Evolutionary conservation across 64 coral and sea anemone species (phyloP).

Genomic region (Trachythela sp.): DNA sequence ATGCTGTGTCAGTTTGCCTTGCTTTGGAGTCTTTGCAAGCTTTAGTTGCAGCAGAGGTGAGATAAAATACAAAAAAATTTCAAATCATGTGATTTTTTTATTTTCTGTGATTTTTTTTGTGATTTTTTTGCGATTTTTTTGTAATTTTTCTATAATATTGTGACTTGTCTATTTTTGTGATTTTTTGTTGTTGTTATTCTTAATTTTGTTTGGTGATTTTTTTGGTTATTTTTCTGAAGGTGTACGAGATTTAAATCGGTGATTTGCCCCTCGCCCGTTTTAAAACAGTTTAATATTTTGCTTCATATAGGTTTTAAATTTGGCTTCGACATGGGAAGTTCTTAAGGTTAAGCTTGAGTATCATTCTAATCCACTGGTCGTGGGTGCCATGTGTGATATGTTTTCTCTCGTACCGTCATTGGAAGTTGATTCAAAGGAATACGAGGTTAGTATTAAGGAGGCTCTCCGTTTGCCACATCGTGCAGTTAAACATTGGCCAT

Average conservation of each 20-base stretch:
- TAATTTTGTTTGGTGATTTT: neutral
- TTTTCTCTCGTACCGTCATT: conserved; percentile 63
- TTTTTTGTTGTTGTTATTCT: neutral
- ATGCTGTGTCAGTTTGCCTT: conserved; percentile 45
- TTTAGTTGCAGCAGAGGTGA: conserved; percentile 78
- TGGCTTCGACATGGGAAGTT: conserved; percentile 79
- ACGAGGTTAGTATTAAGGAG: conserved; percentile 43
- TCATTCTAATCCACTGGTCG: conserved; percentile 61
- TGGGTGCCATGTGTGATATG: conserved; percentile 62
- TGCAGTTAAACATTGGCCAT: no score
- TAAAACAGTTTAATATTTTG: no score
- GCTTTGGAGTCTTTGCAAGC: conserved; percentile 59
- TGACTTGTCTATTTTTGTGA: neutral
- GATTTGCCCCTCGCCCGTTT: no score
- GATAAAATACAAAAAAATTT: no score
- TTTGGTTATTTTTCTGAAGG: no score
- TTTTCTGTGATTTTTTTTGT: no score
- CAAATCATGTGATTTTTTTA: no score
- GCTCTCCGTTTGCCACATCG: no score
- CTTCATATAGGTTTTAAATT: conserved; percentile 63
- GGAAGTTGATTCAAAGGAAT: conserved; percentile 45
- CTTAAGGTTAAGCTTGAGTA: conserved; percentile 47
- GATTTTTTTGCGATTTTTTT: no score
- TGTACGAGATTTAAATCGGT: no score
- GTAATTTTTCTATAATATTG: no score